Conservation (phyloP, 2,888 invertebrate species). For the Antheraea yamamai region DNA sequence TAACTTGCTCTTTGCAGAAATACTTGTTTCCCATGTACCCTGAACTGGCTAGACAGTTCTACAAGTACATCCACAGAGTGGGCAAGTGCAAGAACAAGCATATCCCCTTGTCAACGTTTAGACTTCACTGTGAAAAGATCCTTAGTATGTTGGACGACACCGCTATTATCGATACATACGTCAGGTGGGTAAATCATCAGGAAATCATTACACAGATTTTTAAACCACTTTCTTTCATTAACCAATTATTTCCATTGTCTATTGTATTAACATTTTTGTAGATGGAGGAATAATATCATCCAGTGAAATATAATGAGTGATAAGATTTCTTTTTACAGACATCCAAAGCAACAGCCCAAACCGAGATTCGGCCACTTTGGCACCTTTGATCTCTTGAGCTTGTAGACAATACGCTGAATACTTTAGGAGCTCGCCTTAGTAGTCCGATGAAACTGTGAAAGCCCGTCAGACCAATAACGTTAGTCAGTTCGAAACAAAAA, state of each 20-base stretch:
- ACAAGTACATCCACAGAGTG: slow-evolving; percentile 83
- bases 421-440: no score
- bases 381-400: no score
- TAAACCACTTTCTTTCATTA: neutral
- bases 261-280: neutral
- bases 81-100: slow-evolving; percentile 83
- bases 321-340: neutral
- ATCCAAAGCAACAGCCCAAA: no score
- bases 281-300: neutral
- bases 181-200: slow-evolving; percentile 80
- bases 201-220: neutral
- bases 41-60: slow-evolving; percentile 87
- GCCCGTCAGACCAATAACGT: no score
- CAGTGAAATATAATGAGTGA: neutral
- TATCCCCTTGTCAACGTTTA: slow-evolving; percentile 85
- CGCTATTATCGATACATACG: slow-evolving; percentile 85
- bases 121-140: slow-evolving; percentile 87
- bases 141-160: slow-evolving; percentile 81
- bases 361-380: no score
- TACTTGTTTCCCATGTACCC: slow-evolving; percentile 91
- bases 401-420: no score
- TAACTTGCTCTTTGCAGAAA: slow-evolving; percentile 70
- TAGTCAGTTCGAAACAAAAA: no score
- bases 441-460: no score
- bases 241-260: neutral